Evolutionary conservation across 2,888 invertebrate genomes (phyloP), one percentile per base, ranked within the genome.

Genomic region (Stenurella melanura): DNA sequence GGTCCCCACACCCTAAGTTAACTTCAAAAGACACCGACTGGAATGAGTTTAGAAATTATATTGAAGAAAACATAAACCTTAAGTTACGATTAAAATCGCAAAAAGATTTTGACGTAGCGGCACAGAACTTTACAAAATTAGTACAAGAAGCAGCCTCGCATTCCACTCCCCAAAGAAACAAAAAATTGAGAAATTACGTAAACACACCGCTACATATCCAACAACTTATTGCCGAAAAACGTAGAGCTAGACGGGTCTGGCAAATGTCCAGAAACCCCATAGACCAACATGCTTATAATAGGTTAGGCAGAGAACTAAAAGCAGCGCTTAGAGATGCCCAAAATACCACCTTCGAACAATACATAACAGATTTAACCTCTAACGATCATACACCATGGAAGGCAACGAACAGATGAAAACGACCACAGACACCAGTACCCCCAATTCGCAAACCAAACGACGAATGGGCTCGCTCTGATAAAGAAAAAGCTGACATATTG

Each of bases 1-100:
- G 12, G 26, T 57, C 57, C 9, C 57, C 10, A 10, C 0, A n/a
- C 11, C 57, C 57, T 19, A 5, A 11, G 17, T 17, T 57, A 10
- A 57, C 57, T 11, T 19, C 18, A 57, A 34, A 68, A 68, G 26
- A 57, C 54, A 68, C 68, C n/a, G 34, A 56, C 17, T 68, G 54
- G 54, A 17, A 56, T 11, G 30, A 6, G 4, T 68, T 18, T 57
- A 7, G 26, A 26, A 57, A 57, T 19, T 6, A 18, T 50, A 56
- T 17, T 30, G 4, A 71, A n/a, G n/a, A n/a, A n/a, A n/a, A n/a
- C n/a, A n/a, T n/a, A n/a, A n/a, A n/a, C n/a, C n/a, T n/a, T n/a
- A n/a, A n/a, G n/a, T n/a, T n/a, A n/a, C n/a, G n/a, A n/a, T n/a
- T n/a, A n/a, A n/a, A n/a, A n/a, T n/a, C n/a, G n/a, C n/a, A n/a